These are phyloP conservation scores for Crocodylus rhombifer DNA, from an alignment of 2,797 vertebrate species.

Conservation along the genomic window DNA sequence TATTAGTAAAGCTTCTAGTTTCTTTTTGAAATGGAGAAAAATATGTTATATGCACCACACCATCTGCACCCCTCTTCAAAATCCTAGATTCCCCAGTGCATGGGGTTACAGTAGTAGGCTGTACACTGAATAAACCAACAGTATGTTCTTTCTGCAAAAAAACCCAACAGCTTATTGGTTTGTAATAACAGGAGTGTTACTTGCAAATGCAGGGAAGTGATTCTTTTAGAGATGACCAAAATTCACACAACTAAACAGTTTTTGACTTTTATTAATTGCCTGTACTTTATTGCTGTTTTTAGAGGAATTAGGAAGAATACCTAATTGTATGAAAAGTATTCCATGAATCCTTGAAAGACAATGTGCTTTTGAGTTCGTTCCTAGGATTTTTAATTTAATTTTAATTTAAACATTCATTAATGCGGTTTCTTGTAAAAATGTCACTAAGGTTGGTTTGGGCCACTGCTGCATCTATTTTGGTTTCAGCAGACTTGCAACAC, in stretches of 20 bases:
- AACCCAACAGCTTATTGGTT: too few species aligned
- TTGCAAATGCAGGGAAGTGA: too few species aligned
- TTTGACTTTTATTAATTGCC: not conserved
- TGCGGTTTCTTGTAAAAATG: not conserved
- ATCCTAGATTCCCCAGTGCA: too few species aligned
- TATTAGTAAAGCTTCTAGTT: too few species aligned
- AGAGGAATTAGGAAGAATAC: not conserved
- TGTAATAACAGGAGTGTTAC: too few species aligned
- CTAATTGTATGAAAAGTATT: not conserved
- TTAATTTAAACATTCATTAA: not conserved
- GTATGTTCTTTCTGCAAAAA: too few species aligned
- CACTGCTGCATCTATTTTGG: not conserved
- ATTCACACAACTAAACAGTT: fast-evolving
- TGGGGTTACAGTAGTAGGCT: too few species aligned
- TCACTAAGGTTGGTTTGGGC: not conserved
- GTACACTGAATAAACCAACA: too few species aligned
- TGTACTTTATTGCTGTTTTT: not conserved
- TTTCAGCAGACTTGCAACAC: not conserved
- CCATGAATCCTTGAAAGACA: not conserved
- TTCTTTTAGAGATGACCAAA: too few species aligned
- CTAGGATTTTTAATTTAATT: not conserved
- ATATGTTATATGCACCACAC: too few species aligned
- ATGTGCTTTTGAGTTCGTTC: not conserved
- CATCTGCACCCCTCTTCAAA: too few species aligned
- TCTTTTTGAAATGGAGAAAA: too few species aligned